Evolutionary conservation across 2,797 vertebrate genomes (phyloP), one percentile per base, ranked within the genome.

Genomic region (Manis javanica): DNA sequence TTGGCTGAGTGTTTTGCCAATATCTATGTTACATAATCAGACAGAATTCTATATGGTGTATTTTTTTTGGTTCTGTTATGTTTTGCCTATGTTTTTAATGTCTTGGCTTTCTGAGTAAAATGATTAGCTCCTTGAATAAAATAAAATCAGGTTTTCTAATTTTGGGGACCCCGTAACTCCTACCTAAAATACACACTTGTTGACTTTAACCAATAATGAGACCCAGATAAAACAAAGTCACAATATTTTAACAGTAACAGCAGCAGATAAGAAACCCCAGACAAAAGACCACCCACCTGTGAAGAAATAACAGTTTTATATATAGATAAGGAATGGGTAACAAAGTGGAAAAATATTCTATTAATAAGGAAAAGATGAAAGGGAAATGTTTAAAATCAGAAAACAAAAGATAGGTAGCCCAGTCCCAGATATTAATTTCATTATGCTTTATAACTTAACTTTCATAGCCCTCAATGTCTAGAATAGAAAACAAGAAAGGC

Each of bases 1-100:
- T 90, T 87, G 18, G n/a, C 49, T 49, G 51, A 69, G 51, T 78
- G 68, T 84, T 84, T 90, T 96, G 31, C 69, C 78, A 84, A 42
- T 96, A 83, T 87, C 39, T 53, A 55, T 55, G 24, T 94, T 87
- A 84, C 7, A 84, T 64, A 88, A 91, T 78, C 71, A 92, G 77
- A 74, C 85, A 95, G 53, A 91, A 69, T 91, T 91, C 49, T 72
- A 24, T 31, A 72, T 34, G 26, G 24, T 21, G 66, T 53, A 39
- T 39, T 39, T 31, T 77, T 66, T 66, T 53, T 59, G 16, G 55
- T 29, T 90, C 86, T 86, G 23, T 31, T 81, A 69, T 23, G 24
- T 66, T 82, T 74, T 34, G 51, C 29, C 23, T 79, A 19, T 59
- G 59, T 87, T 55, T 79, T 78, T 59, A 87, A 51, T 39, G 19